Evolutionary conservation across 2,888 invertebrate species (phyloP).

Genomic region (Falcaria lacertinaria): DNA sequence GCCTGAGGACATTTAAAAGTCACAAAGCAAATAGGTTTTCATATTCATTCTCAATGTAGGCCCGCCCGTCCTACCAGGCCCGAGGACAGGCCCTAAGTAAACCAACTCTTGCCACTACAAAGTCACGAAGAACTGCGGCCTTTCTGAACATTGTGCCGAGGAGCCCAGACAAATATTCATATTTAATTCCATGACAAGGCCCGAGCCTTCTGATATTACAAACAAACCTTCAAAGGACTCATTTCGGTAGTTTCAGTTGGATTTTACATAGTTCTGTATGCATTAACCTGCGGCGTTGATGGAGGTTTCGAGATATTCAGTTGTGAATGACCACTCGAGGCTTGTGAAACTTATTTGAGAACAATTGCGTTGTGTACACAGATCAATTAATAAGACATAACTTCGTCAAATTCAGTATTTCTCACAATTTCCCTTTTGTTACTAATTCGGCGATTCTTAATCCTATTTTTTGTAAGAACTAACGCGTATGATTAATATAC

Average conservation of each 20-base stretch:
- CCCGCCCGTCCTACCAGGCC: conserved; percentile 55
- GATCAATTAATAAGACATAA: too few species aligned
- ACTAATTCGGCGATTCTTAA: too few species aligned
- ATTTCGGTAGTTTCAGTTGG: conserved; percentile 22
- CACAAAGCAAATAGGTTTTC: conserved; percentile 67
- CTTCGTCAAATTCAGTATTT: too few species aligned
- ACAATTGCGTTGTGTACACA: too few species aligned
- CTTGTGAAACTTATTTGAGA: too few species aligned
- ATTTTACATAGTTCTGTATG: conserved; percentile 7
- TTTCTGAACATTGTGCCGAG: conserved; percentile 53
- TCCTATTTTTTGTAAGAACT: too few species aligned
- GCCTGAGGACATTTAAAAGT: conserved; percentile 63
- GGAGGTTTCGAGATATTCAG: neutral
- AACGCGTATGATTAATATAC: too few species aligned
- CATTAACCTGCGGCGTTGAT: neutral
- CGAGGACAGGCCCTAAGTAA: conserved; percentile 64
- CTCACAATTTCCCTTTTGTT: too few species aligned
- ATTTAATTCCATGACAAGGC: conserved; percentile 62
- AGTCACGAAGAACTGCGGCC: conserved; percentile 63
- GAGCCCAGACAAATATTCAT: conserved; percentile 71
- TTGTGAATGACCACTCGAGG: neutral
- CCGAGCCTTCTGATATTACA: conserved; percentile 56
- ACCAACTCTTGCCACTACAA: conserved; percentile 54
- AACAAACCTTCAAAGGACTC: conserved; percentile 51
- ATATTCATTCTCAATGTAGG: conserved; percentile 62